phyloP scores from a whole-genome alignment of 2,888 invertebrate genomes.

The Drosophila testacea region DNA sequence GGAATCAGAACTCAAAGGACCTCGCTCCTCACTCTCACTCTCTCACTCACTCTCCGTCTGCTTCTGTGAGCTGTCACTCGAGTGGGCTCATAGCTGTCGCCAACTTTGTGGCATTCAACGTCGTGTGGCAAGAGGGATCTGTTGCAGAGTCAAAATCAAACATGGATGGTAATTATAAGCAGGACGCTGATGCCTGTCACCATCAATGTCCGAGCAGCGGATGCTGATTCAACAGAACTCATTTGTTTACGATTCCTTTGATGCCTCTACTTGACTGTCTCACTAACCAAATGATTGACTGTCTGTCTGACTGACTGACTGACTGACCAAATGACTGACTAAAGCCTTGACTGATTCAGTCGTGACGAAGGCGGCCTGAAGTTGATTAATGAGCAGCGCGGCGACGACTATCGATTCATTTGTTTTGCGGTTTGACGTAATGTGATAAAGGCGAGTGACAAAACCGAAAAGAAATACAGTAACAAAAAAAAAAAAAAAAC shows the following conservation, averaged over 20 bases:
- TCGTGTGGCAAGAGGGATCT: not conserved
- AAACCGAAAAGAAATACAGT: constrained; percentile 3
- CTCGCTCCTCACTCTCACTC: not conserved
- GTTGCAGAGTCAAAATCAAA: constrained; percentile 37
- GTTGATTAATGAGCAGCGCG: constrained; percentile 74
- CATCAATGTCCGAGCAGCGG: constrained; percentile 45
- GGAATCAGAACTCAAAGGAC: not conserved
- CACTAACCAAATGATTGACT: constrained; percentile 11
- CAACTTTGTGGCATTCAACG: constrained; percentile 34
- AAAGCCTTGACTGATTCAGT: constrained; percentile 19
- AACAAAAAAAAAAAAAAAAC: not conserved
- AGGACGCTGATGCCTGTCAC: constrained; percentile 47
- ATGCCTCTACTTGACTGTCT: constrained; percentile 27
- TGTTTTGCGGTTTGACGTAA: constrained; percentile 57
- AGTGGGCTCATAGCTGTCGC: constrained; percentile 23
- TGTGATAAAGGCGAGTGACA: constrained; percentile 45
- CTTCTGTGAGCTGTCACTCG: constrained; percentile 18
- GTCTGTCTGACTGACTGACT: constrained; percentile 23
- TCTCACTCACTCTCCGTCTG: not conserved
- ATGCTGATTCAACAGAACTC: constrained; percentile 28
- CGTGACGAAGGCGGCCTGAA: constrained; percentile 30
- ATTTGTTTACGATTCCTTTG: constrained; percentile 59
- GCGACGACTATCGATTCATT: constrained; percentile 57
- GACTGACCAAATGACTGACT: constrained; percentile 22
- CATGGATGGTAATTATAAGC: constrained; percentile 55